Conservation (phyloP, 1,140 invertebrate species). For the Solen grandis region DNA sequence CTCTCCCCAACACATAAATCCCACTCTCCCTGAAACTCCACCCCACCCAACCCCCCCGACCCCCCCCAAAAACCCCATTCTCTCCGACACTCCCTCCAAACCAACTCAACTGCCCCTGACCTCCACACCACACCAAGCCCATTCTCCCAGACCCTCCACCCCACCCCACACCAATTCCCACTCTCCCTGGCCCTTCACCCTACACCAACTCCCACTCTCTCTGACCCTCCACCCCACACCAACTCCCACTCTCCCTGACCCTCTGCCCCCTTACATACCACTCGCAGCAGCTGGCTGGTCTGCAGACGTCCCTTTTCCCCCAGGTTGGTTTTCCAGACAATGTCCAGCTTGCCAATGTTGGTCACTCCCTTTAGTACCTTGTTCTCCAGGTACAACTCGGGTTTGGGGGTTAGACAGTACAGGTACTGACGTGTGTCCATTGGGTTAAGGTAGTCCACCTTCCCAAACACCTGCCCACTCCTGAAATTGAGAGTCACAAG, state of each 20-base stretch:
- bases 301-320: slow-evolving; percentile 97
- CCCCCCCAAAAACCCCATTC: too few species aligned
- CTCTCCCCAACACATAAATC: too few species aligned
- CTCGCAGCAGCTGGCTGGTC: slow-evolving; percentile 95
- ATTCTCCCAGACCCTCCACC: neutral
- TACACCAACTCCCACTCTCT: neutral
- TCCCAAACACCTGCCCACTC: slow-evolving; percentile 89
- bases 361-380: slow-evolving; percentile 90
- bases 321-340: slow-evolving; percentile 97
- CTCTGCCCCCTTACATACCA: slow-evolving; percentile 85
- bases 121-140: neutral
- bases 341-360: slow-evolving; percentile 97
- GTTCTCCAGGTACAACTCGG: slow-evolving; percentile 86
- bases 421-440: slow-evolving; percentile 92
- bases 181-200: neutral
- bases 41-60: too few species aligned
- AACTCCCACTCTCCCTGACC: too few species aligned
- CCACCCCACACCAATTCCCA: neutral
- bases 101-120: neutral
- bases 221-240: neutral
- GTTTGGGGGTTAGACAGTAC: slow-evolving; percentile 92
- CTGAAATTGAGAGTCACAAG: neutral
- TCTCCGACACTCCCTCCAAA: neutral
- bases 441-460: slow-evolving; percentile 88
- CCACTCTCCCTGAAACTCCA: too few species aligned